phyloP scores from a whole-genome alignment of 2,113 vertebrate species.

The Actenoides hombroni region DNA sequence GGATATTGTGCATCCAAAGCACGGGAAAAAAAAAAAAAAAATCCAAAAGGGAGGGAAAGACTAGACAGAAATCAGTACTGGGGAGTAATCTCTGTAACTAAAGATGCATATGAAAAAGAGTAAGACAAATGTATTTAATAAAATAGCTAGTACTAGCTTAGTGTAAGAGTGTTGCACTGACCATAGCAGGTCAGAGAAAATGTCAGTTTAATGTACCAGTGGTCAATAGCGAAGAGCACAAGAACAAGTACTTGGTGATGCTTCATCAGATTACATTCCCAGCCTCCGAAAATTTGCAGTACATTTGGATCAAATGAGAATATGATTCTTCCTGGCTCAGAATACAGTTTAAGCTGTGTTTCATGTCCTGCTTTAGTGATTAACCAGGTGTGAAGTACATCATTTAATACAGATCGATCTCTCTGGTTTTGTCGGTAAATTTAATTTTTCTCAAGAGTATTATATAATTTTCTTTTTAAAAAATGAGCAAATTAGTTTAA shows the following conservation, averaged over 20 bases:
- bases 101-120: rapidly evolving
- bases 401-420: neutral
- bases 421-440: neutral
- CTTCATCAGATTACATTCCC: neutral
- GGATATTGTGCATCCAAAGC: neutral
- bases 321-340: neutral
- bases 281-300: neutral
- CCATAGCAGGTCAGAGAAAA: neutral
- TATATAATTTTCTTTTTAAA: neutral
- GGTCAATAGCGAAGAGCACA: neutral
- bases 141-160: neutral
- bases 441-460: neutral
- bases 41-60: neutral
- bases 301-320: neutral
- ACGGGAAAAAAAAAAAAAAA: neutral
- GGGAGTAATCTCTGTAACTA: neutral
- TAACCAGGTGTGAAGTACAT: neutral
- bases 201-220: neutral
- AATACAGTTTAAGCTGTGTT: neutral
- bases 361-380: neutral
- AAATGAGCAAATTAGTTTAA: neutral
- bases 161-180: neutral
- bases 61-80: neutral
- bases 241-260: neutral
- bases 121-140: neutral